These are phyloP conservation scores for Empis livida DNA, from an alignment of 2,888 invertebrate genomes.

Conservation along the genomic window DNA sequence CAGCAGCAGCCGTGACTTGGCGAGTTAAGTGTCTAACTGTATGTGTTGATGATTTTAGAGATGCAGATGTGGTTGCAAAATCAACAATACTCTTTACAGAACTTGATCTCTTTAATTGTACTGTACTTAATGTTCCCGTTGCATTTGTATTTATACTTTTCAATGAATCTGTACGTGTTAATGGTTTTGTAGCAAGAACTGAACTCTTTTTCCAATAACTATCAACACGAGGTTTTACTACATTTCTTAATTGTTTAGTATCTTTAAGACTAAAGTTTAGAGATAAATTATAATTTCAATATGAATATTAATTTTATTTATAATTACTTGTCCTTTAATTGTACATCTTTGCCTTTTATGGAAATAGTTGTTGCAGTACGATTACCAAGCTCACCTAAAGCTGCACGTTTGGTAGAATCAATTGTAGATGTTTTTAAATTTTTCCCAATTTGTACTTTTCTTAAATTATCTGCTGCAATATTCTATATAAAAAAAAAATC, in stretches of 20 bases:
- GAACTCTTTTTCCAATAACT: constrained; percentile 28
- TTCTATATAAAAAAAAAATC: too few relatives aligned
- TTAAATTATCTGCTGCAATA: too few relatives aligned
- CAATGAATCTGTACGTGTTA: neutral
- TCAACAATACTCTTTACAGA: constrained; percentile 7
- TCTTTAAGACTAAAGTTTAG: constrained; percentile 19
- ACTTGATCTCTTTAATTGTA: constrained; percentile 6
- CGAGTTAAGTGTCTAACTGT: too few relatives aligned
- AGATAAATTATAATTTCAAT: neutral
- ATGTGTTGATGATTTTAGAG: neutral
- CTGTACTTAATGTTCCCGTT: constrained; percentile 4
- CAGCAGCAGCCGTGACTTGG: too few relatives aligned
- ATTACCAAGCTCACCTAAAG: constrained; percentile 41
- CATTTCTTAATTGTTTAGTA: constrained; percentile 24
- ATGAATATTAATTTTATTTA: neutral
- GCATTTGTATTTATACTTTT: constrained; percentile 10
- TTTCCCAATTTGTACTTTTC: too few relatives aligned
- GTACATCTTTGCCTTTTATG: constrained; percentile 19
- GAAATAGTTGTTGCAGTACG: constrained; percentile 21
- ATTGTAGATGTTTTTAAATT: too few relatives aligned
- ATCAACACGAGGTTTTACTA: constrained; percentile 32
- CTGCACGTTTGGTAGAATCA: constrained; percentile 24
- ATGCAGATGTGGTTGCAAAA: neutral
- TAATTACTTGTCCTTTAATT: constrained; percentile 25
- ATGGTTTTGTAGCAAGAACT: constrained; percentile 6